Evolutionary conservation across 2,797 vertebrate genomes (phyloP).

Genomic region (Myotis vivesi): DNA sequence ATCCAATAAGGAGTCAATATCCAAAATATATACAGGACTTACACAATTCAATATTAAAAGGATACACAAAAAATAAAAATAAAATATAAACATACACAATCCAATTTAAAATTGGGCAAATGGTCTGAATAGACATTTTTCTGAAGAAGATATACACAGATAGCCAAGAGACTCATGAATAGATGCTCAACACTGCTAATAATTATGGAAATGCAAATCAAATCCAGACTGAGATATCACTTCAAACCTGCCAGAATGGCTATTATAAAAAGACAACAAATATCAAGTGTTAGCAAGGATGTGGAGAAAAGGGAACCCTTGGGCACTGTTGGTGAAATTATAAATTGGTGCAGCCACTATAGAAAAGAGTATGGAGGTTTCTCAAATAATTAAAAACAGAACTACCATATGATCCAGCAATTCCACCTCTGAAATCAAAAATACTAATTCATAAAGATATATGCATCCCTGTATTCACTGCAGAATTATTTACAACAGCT

Average conservation of each 20-base stretch:
- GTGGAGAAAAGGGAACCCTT: background rate
- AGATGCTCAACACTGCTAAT: background rate
- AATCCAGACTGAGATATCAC: background rate
- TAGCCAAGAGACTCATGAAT: background rate
- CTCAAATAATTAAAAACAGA: background rate
- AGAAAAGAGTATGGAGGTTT: background rate
- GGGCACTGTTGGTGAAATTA: background rate
- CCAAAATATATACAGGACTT: background rate
- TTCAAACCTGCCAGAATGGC: background rate
- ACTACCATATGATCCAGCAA: background rate
- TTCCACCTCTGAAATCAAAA: background rate
- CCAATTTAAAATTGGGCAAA: background rate
- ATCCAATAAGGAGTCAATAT: background rate
- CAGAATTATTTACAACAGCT: background rate
- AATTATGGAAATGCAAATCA: background rate
- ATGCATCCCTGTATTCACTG: background rate
- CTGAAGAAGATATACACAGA: background rate
- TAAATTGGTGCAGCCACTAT: background rate
- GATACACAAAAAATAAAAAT: background rate
- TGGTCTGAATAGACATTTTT: background rate
- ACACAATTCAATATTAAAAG: background rate
- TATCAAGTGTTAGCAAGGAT: background rate
- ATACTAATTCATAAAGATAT: background rate
- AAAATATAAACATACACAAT: background rate
- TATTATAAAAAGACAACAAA: background rate